phyloP scores from a whole-genome alignment of 2,113 vertebrate genomes.

The Phaetusa simplex region DNA sequence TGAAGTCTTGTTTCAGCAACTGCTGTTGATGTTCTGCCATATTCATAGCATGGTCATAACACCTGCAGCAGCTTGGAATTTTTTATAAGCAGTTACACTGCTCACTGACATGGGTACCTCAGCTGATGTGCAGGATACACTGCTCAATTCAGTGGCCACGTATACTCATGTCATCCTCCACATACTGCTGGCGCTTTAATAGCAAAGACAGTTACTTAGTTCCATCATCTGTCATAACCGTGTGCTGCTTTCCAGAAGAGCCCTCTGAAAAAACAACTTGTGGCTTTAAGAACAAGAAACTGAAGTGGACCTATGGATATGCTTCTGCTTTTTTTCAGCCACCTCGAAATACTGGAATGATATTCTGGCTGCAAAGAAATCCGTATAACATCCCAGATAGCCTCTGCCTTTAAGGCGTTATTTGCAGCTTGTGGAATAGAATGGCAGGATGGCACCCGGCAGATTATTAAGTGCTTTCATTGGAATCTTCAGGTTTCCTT shows the following conservation, averaged over 20 bases:
- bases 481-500: neutral
- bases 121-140: neutral
- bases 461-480: neutral
- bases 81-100: neutral
- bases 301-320: neutral
- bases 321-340: neutral
- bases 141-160: neutral
- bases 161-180: neutral
- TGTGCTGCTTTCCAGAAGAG: neutral
- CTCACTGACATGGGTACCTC: neutral
- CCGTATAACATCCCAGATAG: neutral
- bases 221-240: accelerated
- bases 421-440: neutral
- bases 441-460: neutral
- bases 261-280: neutral
- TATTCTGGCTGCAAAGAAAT: neutral
- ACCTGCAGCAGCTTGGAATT: neutral
- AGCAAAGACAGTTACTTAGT: neutral
- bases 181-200: accelerated
- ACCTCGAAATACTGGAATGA: neutral
- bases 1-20: neutral
- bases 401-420: neutral
- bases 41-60: neutral
- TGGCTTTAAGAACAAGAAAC: neutral
- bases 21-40: neutral